Evolutionary conservation across 2,888 invertebrate genomes (phyloP), one percentile per base, ranked within the genome.

Genomic region (Apamea anceps): DNA sequence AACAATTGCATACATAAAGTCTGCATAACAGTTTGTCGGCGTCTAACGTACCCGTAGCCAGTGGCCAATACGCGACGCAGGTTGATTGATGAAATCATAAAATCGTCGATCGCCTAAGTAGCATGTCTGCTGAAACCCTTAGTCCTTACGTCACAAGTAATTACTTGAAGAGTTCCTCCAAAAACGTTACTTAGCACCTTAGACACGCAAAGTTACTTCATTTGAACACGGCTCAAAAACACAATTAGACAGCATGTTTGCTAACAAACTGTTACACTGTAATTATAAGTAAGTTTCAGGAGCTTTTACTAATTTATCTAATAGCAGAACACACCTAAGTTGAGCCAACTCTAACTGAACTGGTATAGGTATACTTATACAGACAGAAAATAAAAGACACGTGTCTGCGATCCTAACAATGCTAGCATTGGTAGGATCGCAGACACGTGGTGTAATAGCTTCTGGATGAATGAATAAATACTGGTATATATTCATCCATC

Each of bases 121-220:
- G 42, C 51, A 25, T n/a, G 54, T 37, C 32, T 81, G 42, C 54
- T 6, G 2, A 37, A 5, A 0, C 25, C 21, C 37, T 54, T 54
- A 80, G 45, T 66, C 18, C n/a, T 0, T 12, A 66, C 28, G 32
- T 76, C 82, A 78, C 67, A 87, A 67, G 72, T 85, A 85, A 88
- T 88, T 81, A 88, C 79, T 76, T 72, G 42, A 80, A 86, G 37
- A 77, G 73, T 72, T 74, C 18, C 2, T 21, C 7, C 60, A 82
- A 77, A 80, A 78, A 86, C 57, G 15, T 75, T 66, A 72, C 67
- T 72, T 75, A 54, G 25, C 67, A 25, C 66, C 48, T 37, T 15
- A 73, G 48, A 87, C 77, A 85, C 48, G 82, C 72, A 76, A 80
- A 78, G 42, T 78, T 82, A 85, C 77, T 80, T 74, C 25, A 75